Conservation (phyloP, 2,113 vertebrate species). For the Nothobranchius furzeri region DNA sequence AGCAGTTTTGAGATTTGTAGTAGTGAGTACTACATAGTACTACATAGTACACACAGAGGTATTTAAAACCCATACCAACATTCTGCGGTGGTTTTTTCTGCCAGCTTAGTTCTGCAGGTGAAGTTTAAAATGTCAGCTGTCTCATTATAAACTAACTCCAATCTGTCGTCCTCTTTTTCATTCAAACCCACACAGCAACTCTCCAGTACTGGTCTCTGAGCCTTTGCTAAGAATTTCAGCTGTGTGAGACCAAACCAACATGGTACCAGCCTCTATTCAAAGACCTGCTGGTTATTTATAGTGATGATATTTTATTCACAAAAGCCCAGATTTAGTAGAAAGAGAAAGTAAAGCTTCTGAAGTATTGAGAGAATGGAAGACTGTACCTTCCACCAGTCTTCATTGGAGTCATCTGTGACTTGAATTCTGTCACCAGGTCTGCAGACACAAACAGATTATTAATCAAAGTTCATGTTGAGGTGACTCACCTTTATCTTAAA, state of each 20-base stretch:
- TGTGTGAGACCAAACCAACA: not conserved
- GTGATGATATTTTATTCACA: conserved; percentile 5
- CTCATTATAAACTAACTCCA: conserved; percentile 33
- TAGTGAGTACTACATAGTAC: too few species aligned
- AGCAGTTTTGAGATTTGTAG: too few species aligned
- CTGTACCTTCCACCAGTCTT: conserved; percentile 94
- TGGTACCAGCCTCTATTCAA: not conserved
- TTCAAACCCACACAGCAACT: conserved; percentile 35
- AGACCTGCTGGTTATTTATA: conserved; percentile 1
- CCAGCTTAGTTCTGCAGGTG: conserved; percentile 21
- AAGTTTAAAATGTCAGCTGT: conserved; percentile 39
- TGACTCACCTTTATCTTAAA: not conserved
- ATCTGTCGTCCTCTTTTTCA: conserved; percentile 34
- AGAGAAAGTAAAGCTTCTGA: not conserved
- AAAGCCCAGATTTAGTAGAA: conserved; percentile 6
- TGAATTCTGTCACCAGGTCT: conserved; percentile 89
- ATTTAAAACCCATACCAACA: too few species aligned
- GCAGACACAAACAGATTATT: conserved; percentile 15
- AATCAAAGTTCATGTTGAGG: not conserved
- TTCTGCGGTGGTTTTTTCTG: not conserved
- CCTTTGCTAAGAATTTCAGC: conserved; percentile 18
- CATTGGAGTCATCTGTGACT: conserved; percentile 90
- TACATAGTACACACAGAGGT: too few species aligned
- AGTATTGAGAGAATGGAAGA: not conserved
- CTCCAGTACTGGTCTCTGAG: conserved; percentile 28